Base-by-base conservation (phyloP, 2,113 vertebrate species). In the Podarcis raffonei region DNA sequence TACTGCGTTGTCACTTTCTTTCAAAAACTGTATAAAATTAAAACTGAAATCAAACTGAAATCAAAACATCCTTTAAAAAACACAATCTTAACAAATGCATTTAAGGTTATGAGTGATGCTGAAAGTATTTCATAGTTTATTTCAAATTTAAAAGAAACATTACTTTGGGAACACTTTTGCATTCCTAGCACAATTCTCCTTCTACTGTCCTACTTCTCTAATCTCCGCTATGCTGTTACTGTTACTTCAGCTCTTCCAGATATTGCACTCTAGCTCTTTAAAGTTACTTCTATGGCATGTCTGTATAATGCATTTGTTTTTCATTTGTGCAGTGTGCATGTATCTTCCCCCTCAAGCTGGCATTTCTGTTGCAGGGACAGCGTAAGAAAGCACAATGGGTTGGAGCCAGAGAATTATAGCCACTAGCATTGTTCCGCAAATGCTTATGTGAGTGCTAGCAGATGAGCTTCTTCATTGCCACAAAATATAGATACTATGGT, bases 141-240 rank as follows among this genome's bases (percentile, higher is more conserved):
- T 16, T 39, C 23, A 30, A 87, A 13, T 81, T 87, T 39, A 12
- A 27, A 37, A 65, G 62, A 42, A 42, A 62, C 84, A 87, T 79
- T 59, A 90, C 86, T 66, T 85, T 27, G 92, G 89, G 75, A 83
- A 2, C 8, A 87, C 79, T 3, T 86, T n/a, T 68, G 0, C 7
- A 78, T 87, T 89, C 90, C 81, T 86, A 81, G 66, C 22, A 37
- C 32, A 8, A 42, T 48, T 87, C 48, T 74, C 87, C 69, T 81
- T 88, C 78, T 90, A 86, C 48, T 37, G 8, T 89, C 78, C 53
- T 80, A 42, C 20, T 9, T 53, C 22, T 12, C 27, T 76, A n/a
- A 39, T 16, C 32, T 74, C 15, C 7, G 5, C 15, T n/a, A 15
- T 72, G 2, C 27, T 18, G 76, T 69, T 59, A 81, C 53, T 81